phyloP scores from a whole-genome alignment of 2,888 invertebrate genomes.

The Drosophila pseudotakahashii region DNA sequence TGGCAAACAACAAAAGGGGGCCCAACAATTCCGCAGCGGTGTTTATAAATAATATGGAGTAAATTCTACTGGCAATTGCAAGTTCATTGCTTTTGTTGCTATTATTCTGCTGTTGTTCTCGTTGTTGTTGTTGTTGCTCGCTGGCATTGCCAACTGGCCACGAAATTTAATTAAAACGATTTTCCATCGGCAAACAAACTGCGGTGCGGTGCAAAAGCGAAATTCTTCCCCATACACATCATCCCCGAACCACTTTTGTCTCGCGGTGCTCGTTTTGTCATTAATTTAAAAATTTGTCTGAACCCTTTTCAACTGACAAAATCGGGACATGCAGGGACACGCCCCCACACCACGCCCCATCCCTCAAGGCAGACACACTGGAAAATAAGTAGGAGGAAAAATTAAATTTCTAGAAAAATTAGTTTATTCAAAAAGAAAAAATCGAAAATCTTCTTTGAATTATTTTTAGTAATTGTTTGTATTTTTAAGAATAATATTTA shows the following conservation, averaged over 20 bases:
- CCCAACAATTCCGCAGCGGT: not conserved
- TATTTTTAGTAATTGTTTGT: no score
- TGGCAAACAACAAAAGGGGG: constrained; percentile 7
- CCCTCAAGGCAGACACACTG: not conserved
- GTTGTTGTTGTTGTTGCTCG: constrained; percentile 19
- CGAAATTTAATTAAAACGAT: constrained; percentile 73
- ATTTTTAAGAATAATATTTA: no score
- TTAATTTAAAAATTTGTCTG: constrained; percentile 77
- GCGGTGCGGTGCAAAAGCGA: constrained; percentile 19
- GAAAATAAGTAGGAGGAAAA: not conserved
- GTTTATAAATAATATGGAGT: constrained; percentile 56
- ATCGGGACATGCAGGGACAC: constrained; percentile 42
- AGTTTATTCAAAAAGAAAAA: no score
- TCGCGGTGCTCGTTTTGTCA: constrained; percentile 61
- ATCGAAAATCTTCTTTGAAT: no score
- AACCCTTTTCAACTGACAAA: constrained; percentile 75
- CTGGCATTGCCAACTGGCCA: constrained; percentile 46
- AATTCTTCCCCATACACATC: constrained; percentile 36
- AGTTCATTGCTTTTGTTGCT: constrained; percentile 18
- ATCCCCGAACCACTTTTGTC: constrained; percentile 27
- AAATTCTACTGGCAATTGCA: constrained; percentile 14
- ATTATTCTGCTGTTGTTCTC: not conserved
- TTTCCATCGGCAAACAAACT: constrained; percentile 28
- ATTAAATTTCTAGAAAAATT: not conserved
- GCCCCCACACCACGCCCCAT: constrained; percentile 1